These are phyloP conservation scores for Folsomia candida DNA, from an alignment of 2,888 invertebrate species.

Conservation along the genomic window DNA sequence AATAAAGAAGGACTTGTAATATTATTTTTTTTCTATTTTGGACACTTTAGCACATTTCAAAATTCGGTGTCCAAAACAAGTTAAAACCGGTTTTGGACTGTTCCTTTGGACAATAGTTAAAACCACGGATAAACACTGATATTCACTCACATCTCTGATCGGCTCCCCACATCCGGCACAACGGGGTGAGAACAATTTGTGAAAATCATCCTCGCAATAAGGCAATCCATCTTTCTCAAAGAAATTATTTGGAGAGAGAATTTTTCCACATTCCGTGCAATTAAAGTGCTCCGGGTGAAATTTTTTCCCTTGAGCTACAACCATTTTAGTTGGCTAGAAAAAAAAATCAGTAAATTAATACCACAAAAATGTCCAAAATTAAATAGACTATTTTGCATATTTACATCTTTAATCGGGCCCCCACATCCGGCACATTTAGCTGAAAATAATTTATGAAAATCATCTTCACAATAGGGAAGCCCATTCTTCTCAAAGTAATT, in stretches of 20 bases:
- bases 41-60: no score
- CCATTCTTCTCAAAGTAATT: slow-evolving; percentile 41
- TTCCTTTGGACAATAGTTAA: no score
- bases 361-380: not conserved
- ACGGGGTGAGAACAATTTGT: slow-evolving; percentile 39
- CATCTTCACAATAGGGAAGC: slow-evolving; percentile 39
- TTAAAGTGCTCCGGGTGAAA: slow-evolving; percentile 37
- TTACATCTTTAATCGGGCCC: slow-evolving; percentile 43
- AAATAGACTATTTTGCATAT: not conserved
- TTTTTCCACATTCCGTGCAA: slow-evolving; percentile 35
- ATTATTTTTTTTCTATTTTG: no score
- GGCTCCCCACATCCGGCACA: slow-evolving; percentile 45
- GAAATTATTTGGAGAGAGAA: slow-evolving; percentile 38
- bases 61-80: no score
- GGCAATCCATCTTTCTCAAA: slow-evolving; percentile 37
- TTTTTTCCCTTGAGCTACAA: slow-evolving; percentile 15
- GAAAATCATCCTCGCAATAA: slow-evolving; percentile 44
- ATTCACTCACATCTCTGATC: slow-evolving; percentile 35
- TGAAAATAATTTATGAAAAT: slow-evolving; percentile 40
- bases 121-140: not conserved
- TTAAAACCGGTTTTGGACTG: no score
- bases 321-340: slow-evolving; percentile 9
- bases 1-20: no score
- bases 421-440: slow-evolving; percentile 44
- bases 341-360: not conserved